Evolutionary conservation across 2,888 invertebrate species (phyloP), one percentile per base, ranked within the genome.

Genomic region (Harpalus rufipes): DNA sequence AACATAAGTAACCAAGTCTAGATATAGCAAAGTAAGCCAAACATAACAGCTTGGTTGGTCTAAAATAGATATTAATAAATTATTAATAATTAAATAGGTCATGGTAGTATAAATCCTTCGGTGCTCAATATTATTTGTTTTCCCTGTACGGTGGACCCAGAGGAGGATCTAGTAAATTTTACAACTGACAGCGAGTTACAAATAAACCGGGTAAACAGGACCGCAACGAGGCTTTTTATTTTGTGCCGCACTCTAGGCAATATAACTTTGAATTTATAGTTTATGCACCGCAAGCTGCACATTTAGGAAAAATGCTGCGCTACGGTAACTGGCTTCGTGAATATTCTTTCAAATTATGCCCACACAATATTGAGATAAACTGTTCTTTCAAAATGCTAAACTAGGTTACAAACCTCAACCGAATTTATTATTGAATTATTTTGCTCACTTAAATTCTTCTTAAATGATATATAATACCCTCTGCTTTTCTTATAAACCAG

Each of bases 171-270:
- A 58, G 51, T 82, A 82, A 68, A 82, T 82, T 82, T 72, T 72
- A 72, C 58, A 81, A 81, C 82, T 82, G 82, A 82, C 82, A 72
- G 65, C 82, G 58, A 81, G 56, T 56, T 81, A 68, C 68, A 81
- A 81, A 82, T 74, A 74, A 74, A 74, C 41, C 16, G 8, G 72
- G 72, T 74, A 74, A 44, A 74, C 72, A 74, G 44, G 72, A 44
- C 72, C 72, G 44, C 72, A 74, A 74, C 72, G 72, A 51, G 72
- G 18, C 72, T 74, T 74, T 74, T 74, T 74, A 74, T 74, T 74
- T 74, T 44, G 18, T 21, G 12, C 16, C 10, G 44, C 72, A 74
- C 72, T 74, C 72, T 44, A 44, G 72, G 44, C 72, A 74, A 74
- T 74, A 74, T 74, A 44, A 74, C 72, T 74, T 44, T 74, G 44